Conservation (phyloP, 92 coral and sea anemone genomes). For the Montipora capitata region DNA sequence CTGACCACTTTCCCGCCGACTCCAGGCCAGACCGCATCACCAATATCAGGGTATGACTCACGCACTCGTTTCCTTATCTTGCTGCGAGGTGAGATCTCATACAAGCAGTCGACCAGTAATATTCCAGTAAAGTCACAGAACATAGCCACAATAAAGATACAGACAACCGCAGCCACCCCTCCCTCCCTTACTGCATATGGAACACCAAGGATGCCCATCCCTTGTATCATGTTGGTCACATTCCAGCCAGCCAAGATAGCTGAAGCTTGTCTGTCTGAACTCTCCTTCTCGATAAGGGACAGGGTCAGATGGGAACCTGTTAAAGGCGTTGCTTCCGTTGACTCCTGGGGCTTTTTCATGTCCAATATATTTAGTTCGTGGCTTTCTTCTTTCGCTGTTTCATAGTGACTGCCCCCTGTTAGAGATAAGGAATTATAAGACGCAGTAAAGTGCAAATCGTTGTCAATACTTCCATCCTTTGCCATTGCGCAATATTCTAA, state of each 20-base stretch:
- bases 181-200: conserved; percentile 93
- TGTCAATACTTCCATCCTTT: conserved; percentile 46
- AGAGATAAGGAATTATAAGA: conserved; percentile 30
- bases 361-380: conserved; percentile 23
- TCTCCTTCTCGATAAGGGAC: conserved; percentile 85
- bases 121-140: conserved; percentile 93
- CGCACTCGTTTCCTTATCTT: conserved; percentile 86
- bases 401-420: conserved; percentile 51
- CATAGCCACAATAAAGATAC: conserved; percentile 88
- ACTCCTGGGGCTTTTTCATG: conserved; percentile 18
- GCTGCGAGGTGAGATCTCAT: conserved; percentile 91
- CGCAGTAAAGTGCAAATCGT: conserved; percentile 50
- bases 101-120: conserved; percentile 90
- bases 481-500: conserved; percentile 5
- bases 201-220: conserved; percentile 95
- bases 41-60: conserved; percentile 86
- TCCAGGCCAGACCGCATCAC: conserved; percentile 97
- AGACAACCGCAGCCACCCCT: conserved; percentile 86
- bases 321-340: conserved; percentile 45
- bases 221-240: conserved; percentile 91
- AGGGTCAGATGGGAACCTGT: not conserved
- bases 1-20: conserved; percentile 87
- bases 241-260: conserved; percentile 95
- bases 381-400: conserved; percentile 44
- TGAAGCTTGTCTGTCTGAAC: conserved; percentile 85